A percentile compares a stretch with the other conserved stretches of the same genome.
These are phyloP conservation scores for Idaea straminata DNA, from an alignment of 2,888 invertebrate species.

Conservation along the genomic window DNA sequence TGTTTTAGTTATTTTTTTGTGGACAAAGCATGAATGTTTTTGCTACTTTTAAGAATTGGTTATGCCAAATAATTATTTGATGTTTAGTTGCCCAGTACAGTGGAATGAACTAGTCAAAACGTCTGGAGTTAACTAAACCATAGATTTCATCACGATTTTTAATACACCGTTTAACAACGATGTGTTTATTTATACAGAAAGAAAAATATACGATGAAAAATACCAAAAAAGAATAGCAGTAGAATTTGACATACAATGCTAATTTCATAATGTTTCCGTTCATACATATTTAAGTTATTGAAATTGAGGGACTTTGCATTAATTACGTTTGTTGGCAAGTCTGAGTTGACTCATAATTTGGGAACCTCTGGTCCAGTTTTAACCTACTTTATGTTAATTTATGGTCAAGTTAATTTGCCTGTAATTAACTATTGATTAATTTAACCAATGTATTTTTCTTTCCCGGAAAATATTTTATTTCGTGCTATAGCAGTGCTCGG, in stretches of 20 bases:
- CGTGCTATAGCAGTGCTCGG: too few species aligned
- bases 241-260: background rate
- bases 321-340: background rate
- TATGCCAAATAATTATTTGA: too few species aligned
- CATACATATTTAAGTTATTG: background rate
- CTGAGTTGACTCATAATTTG: background rate
- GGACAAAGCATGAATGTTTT: too few species aligned
- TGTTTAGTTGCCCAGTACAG: too few species aligned
- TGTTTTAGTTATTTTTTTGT: too few species aligned
- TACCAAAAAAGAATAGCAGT: background rate
- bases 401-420: background rate
- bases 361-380: slow-evolving; percentile 1
- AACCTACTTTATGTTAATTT: background rate
- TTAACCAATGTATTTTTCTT: background rate
- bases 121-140: too few species aligned
- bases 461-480: too few species aligned
- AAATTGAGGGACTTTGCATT: background rate
- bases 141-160: too few species aligned
- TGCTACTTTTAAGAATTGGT: too few species aligned
- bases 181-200: background rate
- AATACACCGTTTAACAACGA: background rate
- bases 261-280: background rate
- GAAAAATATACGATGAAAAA: background rate
- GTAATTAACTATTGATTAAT: background rate
- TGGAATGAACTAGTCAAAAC: too few species aligned